Percentiles rank a stretch among this genome's conserved stretches.
Conservation (phyloP, 2,113 vertebrate genomes). For the Corythaixoides concolor region DNA sequence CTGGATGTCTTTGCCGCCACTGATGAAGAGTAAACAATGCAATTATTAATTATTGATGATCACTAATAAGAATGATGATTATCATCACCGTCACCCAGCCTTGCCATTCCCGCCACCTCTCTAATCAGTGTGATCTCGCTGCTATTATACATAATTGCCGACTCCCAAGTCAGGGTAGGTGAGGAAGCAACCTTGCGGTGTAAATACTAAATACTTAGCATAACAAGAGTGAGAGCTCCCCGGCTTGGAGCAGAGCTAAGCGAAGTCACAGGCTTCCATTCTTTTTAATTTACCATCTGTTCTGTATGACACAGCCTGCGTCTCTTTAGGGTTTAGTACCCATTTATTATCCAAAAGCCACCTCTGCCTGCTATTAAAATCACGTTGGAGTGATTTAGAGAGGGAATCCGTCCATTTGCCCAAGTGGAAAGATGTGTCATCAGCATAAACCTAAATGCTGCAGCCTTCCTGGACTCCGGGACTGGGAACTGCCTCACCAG, state of each 20-base stretch:
- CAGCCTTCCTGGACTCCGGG: conserved; percentile 1
- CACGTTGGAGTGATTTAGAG: conserved; percentile 69
- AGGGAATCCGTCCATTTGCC: conserved; percentile 65
- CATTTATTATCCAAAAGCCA: conserved; percentile 76
- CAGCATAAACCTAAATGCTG: conserved; percentile 53
- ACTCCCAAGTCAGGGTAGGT: conserved; percentile 50
- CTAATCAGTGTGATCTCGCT: conserved; percentile 48
- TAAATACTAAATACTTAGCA: conserved; percentile 72
- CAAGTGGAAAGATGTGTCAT: conserved; percentile 61
- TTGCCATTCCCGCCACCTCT: conserved; percentile 40
- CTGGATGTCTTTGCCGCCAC: conserved; percentile 1
- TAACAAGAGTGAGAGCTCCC: conserved; percentile 59
- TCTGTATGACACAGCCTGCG: conserved; percentile 67
- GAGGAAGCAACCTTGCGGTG: conserved; percentile 47
- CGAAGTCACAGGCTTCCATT: conserved; percentile 53
- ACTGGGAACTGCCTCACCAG: not conserved
- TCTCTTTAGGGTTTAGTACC: conserved; percentile 76
- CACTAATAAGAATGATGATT: conserved; percentile 52
- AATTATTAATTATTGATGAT: conserved; percentile 69
- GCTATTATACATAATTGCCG: conserved; percentile 65
- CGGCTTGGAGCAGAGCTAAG: conserved; percentile 45
- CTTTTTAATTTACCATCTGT: conserved; percentile 77
- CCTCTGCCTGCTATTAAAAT: conserved; percentile 74
- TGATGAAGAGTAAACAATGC: conserved; percentile 61
- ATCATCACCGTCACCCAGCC: conserved; percentile 38